These are phyloP conservation scores for Chloroclystis v-ata DNA, from an alignment of 2,888 invertebrate species.

Conservation along the genomic window DNA sequence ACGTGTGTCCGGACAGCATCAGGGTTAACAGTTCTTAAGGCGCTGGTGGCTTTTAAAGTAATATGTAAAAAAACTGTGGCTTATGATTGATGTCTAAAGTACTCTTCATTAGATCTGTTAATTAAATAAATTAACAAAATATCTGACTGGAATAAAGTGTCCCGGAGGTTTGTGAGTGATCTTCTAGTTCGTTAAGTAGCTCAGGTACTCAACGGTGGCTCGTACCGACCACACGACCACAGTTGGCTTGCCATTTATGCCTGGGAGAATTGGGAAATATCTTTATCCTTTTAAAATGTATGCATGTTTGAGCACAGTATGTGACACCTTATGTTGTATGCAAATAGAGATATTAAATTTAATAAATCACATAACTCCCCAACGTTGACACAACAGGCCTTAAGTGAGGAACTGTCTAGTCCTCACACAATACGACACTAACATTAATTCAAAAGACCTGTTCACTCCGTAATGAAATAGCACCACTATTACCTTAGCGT, in stretches of 20 bases:
- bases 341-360: too few species aligned
- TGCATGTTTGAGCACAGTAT: too few species aligned
- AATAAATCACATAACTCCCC: slow-evolving; percentile 7
- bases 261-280: too few species aligned
- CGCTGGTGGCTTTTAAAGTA: too few species aligned
- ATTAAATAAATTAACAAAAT: too few species aligned
- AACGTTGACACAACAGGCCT: slow-evolving; percentile 13
- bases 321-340: too few species aligned
- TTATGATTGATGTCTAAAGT: too few species aligned
- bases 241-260: slow-evolving; percentile 4
- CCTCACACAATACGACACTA: slow-evolving; percentile 26
- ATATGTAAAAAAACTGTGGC: too few species aligned
- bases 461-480: slow-evolving; percentile 31
- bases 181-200: not conserved
- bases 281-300: too few species aligned
- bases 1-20: slow-evolving; percentile 5
- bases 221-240: slow-evolving; percentile 57
- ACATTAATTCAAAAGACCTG: slow-evolving; percentile 34
- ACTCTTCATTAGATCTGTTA: too few species aligned
- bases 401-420: slow-evolving; percentile 19
- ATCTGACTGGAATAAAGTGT: not conserved
- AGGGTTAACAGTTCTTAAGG: not conserved
- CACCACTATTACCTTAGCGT: slow-evolving; percentile 35
- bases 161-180: slow-evolving; percentile 7
- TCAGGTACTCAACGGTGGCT: slow-evolving; percentile 33